These are phyloP conservation scores for Hemicentrotus pulcherrimus DNA, from an alignment of 35 echinoderm and acorn worm genomes.

Conservation along the genomic window DNA sequence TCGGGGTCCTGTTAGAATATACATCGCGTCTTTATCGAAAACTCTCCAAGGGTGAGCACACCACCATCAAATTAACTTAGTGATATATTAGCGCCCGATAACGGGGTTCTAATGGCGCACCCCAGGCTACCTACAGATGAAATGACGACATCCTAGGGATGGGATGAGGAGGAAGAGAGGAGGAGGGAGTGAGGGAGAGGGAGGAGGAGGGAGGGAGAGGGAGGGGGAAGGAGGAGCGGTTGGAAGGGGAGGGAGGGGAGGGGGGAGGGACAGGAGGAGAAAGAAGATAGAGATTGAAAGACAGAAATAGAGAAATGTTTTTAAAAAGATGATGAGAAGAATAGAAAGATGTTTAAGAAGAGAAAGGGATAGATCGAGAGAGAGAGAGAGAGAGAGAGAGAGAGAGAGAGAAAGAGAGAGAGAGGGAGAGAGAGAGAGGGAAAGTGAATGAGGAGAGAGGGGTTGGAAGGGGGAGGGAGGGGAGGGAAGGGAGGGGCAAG, in stretches of 20 bases:
- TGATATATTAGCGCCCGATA: conserved; percentile 45
- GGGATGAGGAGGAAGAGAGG: background rate
- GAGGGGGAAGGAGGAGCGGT: background rate
- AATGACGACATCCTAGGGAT: conserved; percentile 2
- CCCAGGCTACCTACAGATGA: conserved; percentile 18
- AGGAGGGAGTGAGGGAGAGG: background rate
- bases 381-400: background rate
- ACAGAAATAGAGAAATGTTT: no score
- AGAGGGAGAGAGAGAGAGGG: no score
- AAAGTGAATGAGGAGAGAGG: no score
- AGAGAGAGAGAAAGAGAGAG: background rate
- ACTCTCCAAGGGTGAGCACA: background rate
- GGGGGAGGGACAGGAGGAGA: background rate
- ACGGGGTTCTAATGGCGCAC: conserved; percentile 41
- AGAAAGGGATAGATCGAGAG: background rate
- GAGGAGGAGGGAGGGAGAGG: background rate
- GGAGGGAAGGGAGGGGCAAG: no score
- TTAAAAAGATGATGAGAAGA: no score
- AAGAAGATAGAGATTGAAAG: no score
- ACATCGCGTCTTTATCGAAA: background rate
- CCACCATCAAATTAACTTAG: conserved; percentile 51
- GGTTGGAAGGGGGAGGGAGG: no score
- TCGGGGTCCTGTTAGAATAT: background rate
- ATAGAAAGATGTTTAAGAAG: background rate
- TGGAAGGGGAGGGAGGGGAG: background rate